Evolutionary conservation across 2,113 vertebrate genomes (phyloP), one percentile per base, ranked within the genome.

Genomic region (Calidris pygmaea): DNA sequence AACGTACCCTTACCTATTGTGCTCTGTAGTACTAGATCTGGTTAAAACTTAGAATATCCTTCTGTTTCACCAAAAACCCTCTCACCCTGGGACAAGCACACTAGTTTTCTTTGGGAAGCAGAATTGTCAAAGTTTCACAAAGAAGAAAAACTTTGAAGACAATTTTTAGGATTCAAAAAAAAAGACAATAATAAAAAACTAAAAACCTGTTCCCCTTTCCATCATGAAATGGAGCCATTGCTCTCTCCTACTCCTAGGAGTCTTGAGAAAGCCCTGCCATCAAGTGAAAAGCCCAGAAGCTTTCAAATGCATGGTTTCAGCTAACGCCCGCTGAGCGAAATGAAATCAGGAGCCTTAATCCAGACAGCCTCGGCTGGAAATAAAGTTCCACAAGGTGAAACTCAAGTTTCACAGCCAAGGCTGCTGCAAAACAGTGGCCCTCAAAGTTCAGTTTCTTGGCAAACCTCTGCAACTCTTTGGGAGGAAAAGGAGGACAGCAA

Each of bases 381-480:
- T 55, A 26, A 88, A 74, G 32, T 88, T 79, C 50, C 82, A 68
- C 27, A 79, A 89, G 82, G 71, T 95, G 77, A 94, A 83, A 84
- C 47, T 92, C 63, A 14, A 80, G 45, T 77, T 95, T 90, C 82
- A 70, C 67, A 91, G 75, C 92, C 92, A 89, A 91, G 66, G 32
- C 60, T 85, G 56, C 81, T 96, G 62, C 56, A 59, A 68, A 88
- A 85, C 75, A 94, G 73, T 35, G 10, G 30, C 20, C 47, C 43
- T 74, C 10, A 0, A 92, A 86, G 59, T 71, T 89, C 72, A 84
- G 29, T 26, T 92, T 67, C 84, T 66, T 81, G 87, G 81, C 59
- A 96, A 86, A 80, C 35, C 48, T 62, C 22, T 1, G 30, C 53
- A 82, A 17, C 13, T 32, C 4, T 30, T 6, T 39, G 37, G 20